Percentiles rank a stretch among this genome's conserved stretches.
Conservation (phyloP, 2,113 vertebrate genomes). For the Prionailurus viverrinus region DNA sequence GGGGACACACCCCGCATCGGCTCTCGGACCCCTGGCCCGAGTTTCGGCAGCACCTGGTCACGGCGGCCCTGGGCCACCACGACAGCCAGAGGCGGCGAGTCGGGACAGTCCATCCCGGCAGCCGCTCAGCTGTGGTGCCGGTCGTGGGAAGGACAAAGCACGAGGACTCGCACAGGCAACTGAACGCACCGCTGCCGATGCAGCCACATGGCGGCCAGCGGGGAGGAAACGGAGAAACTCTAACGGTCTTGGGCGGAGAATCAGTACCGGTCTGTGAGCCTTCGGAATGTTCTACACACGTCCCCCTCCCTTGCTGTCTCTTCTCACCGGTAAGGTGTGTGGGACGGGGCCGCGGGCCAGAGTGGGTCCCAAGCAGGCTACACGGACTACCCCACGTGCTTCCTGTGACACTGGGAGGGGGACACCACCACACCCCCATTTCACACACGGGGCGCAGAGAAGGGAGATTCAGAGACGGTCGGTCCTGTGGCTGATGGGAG, state of each 20-base stretch:
- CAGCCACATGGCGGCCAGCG: neutral
- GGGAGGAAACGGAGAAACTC: neutral
- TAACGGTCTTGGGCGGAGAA: neutral
- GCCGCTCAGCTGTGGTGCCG: too few species aligned
- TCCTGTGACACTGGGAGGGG: neutral
- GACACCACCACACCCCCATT: rapidly evolving
- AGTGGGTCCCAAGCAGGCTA: neutral
- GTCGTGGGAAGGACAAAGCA: too few species aligned
- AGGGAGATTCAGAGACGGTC: neutral
- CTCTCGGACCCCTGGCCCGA: neutral
- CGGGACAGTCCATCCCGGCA: too few species aligned
- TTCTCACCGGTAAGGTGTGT: neutral
- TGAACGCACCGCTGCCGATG: neutral
- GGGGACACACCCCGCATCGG: neutral
- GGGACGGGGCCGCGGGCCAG: neutral
- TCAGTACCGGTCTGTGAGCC: rapidly evolving
- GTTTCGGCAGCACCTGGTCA: neutral
- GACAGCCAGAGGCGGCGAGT: neutral
- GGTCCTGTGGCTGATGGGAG: neutral
- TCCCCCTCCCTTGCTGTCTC: neutral
- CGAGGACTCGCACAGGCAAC: neutral
- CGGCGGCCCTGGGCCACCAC: neutral
- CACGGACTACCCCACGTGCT: neutral
- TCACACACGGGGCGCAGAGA: neutral
- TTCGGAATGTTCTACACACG: neutral